A percentile compares a stretch with the other conserved stretches of the same genome.
Evolutionary conservation across 37 sponge, comb jelly and placozoan species (phyloP).

Genomic region (Tethya wilhelma): DNA sequence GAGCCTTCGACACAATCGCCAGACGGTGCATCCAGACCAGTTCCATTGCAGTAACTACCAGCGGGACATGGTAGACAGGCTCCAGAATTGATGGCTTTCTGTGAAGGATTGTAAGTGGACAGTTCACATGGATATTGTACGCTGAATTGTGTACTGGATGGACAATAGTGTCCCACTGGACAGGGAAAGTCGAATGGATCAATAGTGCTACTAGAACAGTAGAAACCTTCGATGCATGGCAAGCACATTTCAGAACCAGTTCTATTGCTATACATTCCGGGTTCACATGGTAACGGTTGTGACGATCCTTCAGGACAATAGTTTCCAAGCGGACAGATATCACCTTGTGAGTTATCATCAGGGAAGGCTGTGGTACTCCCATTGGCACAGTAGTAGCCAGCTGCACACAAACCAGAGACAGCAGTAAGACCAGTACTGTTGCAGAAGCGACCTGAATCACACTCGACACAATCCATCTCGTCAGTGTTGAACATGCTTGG

Average conservation of each 20-base stretch:
- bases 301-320: background rate
- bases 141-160: background rate
- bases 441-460: background rate
- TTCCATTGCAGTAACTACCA: conserved; percentile 8
- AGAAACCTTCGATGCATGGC: background rate
- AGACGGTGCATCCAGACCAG: background rate
- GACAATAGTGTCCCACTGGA: conserved; percentile 7
- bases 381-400: background rate
- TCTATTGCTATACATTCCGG: background rate
- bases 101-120: background rate
- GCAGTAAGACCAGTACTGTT: background rate
- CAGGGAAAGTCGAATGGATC: background rate
- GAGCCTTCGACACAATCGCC: conserved; percentile 4
- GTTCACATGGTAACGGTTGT: background rate
- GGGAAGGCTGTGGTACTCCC: background rate
- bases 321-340: background rate
- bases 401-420: conserved; percentile 3
- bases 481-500: background rate
- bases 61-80: background rate
- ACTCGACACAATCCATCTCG: background rate
- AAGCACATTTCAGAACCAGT: background rate
- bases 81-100: background rate
- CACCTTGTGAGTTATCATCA: background rate
- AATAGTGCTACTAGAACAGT: conserved; percentile 4
- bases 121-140: background rate